Base-by-base conservation (phyloP, 2,113 vertebrate genomes). In the Paradisaea rubra region DNA sequence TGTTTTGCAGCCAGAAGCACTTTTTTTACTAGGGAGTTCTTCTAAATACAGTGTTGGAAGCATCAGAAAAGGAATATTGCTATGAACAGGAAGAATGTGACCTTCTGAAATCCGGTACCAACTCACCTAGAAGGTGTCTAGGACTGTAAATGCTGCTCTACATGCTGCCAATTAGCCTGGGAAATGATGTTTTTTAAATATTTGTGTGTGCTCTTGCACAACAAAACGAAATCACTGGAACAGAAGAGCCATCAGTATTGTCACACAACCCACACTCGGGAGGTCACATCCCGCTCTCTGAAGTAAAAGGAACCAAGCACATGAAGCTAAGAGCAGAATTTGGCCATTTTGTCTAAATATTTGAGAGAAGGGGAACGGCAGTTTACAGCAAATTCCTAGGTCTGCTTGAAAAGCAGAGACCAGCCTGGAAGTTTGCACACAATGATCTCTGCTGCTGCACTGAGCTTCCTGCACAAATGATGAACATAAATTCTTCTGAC, bases 401-500 rank as follows among this genome's bases (percentile, higher is more conserved):
- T 61, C 88, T 88, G 77, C 81, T 88, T 35, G 42, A 89, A 87
- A 82, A 89, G 53, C 89, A 90, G 7, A 83, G 91, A 72, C 57
- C 64, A 74, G 65, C 42, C 74, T 79, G 94, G 89, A 96, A 35
- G 37, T 94, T 86, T 91, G 96, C 97, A 96, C 97, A 96, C 97
- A 83, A 81, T 22, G 92, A 97, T 96, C 96, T 96, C 97, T 88
- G 81, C 94, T 80, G 97, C 97, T 96, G 95, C 94, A 83, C 91
- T 71, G 77, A 96, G 95, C 96, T 96, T 95, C 96, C 97, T 95
- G 96, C 97, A 70, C 93, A 92, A 95, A 91, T 11, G 92, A 93
- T 91, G 93, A 95, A 94, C 87, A 47, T 57, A 91, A 96, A 87
- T 94, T 96, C 93, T 95, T 96, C 97, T 95, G 96, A 97, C 66